phyloP scores from a whole-genome alignment of 1,140 invertebrate genomes.

The Pogonomyrmex barbatus region DNA sequence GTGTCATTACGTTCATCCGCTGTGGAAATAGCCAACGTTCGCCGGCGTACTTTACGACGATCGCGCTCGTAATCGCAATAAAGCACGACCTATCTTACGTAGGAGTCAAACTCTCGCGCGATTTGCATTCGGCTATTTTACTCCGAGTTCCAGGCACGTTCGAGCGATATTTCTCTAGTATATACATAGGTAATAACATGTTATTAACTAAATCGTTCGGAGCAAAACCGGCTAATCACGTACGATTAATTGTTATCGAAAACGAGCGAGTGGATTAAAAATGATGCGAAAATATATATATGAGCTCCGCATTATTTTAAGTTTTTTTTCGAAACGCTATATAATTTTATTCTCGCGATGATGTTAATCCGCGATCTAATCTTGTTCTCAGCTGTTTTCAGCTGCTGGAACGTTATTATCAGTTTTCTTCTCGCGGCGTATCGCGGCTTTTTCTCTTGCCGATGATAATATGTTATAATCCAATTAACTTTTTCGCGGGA shows the following conservation, averaged over 20 bases:
- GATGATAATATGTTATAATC: conserved; percentile 34
- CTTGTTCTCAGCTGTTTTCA: not conserved
- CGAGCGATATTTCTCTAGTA: conserved; percentile 4
- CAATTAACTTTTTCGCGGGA: conserved; percentile 65
- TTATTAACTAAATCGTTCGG: not conserved
- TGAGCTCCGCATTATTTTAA: not conserved
- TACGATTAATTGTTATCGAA: conserved; percentile 20
- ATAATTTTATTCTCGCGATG: not conserved
- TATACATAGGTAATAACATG: conserved; percentile 7
- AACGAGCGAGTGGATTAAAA: not conserved
- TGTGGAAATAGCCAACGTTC: conserved; percentile 18
- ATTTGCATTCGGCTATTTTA: conserved; percentile 19
- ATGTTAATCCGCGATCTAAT: not conserved
- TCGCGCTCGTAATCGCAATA: conserved; percentile 43
- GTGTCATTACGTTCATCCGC: conserved; percentile 41
- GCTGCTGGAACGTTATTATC: not conserved
- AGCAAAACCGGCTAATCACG: conserved; percentile 16
- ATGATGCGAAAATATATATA: not conserved
- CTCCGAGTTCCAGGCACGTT: not conserved
- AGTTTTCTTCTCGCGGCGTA: not conserved
- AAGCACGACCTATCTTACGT: conserved; percentile 20
- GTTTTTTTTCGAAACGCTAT: not conserved
- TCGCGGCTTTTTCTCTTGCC: not conserved
- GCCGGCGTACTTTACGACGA: conserved; percentile 42
- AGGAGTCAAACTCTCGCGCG: conserved; percentile 26